Percentiles rank a stretch among this genome's conserved stretches.
Evolutionary conservation across 2,797 vertebrate species (phyloP).

Genomic region (Parauchenoglanis ngamensis): DNA sequence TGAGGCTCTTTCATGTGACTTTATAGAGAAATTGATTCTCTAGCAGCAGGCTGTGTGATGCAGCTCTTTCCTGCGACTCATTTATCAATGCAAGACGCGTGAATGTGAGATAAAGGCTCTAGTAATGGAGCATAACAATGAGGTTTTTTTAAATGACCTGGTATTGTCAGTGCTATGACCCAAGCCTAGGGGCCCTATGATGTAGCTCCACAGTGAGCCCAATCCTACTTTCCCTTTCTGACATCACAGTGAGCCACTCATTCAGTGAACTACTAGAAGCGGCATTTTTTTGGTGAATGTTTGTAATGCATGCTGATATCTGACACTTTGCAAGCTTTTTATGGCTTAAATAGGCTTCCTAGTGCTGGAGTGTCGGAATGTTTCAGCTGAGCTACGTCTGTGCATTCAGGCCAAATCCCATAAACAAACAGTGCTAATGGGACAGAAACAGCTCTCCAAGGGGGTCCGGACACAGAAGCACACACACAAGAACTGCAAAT

Average conservation of each 20-base stretch:
- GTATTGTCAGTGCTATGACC: constrained; percentile 16
- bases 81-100: constrained; percentile 31
- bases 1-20: constrained; percentile 40
- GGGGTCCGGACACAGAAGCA: constrained; percentile 36
- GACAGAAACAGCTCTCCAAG: constrained; percentile 27
- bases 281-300: neutral
- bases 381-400: constrained; percentile 63
- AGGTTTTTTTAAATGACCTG: constrained; percentile 30
- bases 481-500: constrained; percentile 26
- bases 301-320: neutral
- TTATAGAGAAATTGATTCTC: constrained; percentile 40
- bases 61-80: constrained; percentile 23
- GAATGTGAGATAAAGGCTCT: constrained; percentile 33
- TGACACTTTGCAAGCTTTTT: constrained; percentile 19
- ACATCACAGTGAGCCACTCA: neutral
- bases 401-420: constrained; percentile 61
- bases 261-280: neutral
- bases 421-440: constrained; percentile 54
- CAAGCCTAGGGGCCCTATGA: constrained; percentile 11
- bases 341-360: constrained; percentile 39
- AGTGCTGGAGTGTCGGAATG: constrained; percentile 39
- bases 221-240: neutral
- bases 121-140: constrained; percentile 32
- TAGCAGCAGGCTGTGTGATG: constrained; percentile 22
- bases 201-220: constrained; percentile 2